phyloP scores from a whole-genome alignment of 2,888 invertebrate genomes.

The Busseola fusca region DNA sequence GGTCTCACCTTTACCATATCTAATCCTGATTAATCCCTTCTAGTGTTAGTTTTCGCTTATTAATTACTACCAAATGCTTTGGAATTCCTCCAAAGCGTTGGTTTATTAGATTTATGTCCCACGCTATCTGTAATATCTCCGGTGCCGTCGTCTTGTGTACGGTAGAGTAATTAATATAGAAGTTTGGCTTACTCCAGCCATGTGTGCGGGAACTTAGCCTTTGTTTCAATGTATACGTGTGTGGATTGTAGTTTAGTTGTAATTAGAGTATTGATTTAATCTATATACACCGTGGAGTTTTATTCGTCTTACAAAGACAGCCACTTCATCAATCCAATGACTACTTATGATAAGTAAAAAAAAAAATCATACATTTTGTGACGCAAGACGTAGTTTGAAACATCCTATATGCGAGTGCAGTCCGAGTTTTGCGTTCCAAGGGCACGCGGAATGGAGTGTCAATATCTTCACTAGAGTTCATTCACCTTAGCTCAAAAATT shows the following conservation, averaged over 20 bases:
- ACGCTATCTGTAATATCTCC: constrained; percentile 20
- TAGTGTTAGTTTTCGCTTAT: constrained; percentile 15
- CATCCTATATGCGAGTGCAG: too few relatives aligned
- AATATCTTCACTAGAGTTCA: too few relatives aligned
- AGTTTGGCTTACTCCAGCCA: constrained; percentile 10
- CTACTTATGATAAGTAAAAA: too few relatives aligned
- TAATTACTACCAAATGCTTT: constrained; percentile 16
- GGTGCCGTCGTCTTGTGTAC: constrained; percentile 1
- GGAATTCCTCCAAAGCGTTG: constrained; percentile 29
- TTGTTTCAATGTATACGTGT: neutral
- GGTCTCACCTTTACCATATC: neutral
- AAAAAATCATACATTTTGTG: too few relatives aligned
- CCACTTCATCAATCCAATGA: too few relatives aligned
- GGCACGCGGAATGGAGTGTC: too few relatives aligned
- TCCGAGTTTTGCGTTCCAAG: too few relatives aligned
- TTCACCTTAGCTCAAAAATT: too few relatives aligned
- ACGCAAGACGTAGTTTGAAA: too few relatives aligned
- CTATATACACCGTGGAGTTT: too few relatives aligned
- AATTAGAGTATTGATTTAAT: neutral
- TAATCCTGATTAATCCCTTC: constrained; percentile 22
- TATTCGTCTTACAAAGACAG: too few relatives aligned
- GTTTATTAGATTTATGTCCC: constrained; percentile 32
- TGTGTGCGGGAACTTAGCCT: neutral
- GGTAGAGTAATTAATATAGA: constrained; percentile 33
- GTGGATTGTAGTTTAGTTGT: neutral